Evolutionary conservation across 2,113 vertebrate genomes (phyloP).

Genomic region (Candoia aspera): DNA sequence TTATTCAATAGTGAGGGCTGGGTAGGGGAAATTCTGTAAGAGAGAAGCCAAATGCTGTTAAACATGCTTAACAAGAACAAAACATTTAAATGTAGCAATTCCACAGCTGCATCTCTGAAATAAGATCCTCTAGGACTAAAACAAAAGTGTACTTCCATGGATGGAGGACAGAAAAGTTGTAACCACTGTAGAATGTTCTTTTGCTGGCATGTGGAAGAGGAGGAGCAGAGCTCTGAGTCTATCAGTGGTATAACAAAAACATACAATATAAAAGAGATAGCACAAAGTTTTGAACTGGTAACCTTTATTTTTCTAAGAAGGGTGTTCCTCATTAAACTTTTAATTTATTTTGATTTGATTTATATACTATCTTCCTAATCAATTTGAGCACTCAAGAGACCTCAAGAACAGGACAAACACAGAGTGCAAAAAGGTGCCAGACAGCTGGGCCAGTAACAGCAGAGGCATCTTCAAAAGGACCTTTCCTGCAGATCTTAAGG

Average conservation of each 20-base stretch:
- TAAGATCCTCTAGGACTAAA: neutral
- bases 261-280: neutral
- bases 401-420: too few relatives aligned
- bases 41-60: neutral
- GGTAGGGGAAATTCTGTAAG: neutral
- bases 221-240: too few relatives aligned
- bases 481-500: neutral
- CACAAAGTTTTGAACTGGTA: neutral
- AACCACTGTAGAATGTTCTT: neutral
- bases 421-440: neutral
- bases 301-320: neutral
- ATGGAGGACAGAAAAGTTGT: neutral
- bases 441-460: neutral
- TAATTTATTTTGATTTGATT: neutral
- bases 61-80: neutral
- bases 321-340: neutral
- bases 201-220: neutral
- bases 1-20: neutral
- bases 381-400: neutral
- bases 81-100: neutral
- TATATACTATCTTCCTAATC: neutral
- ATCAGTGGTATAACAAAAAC: neutral
- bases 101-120: neutral
- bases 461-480: neutral
- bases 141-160: neutral